Evolutionary conservation across 2,888 invertebrate genomes (phyloP).

Genomic region (Terebella lapidaria): DNA sequence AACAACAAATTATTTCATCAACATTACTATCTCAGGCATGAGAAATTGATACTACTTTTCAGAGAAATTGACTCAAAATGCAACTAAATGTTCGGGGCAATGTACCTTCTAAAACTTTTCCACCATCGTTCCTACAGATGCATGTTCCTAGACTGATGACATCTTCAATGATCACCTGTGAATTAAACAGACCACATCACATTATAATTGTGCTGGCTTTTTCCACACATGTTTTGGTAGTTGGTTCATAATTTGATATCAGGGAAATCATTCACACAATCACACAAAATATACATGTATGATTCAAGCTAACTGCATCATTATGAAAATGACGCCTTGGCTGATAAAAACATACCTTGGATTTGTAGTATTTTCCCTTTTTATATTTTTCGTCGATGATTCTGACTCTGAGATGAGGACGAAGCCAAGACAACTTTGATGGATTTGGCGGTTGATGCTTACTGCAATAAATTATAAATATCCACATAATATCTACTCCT

Average conservation of each 20-base stretch:
- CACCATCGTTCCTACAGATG: constrained; percentile 50
- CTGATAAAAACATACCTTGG: constrained; percentile 29
- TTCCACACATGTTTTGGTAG: too few relatives aligned
- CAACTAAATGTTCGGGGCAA: too few relatives aligned
- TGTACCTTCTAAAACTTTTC: constrained; percentile 43
- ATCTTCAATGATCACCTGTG: constrained; percentile 46
- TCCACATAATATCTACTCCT: too few relatives aligned
- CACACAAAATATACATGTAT: too few relatives aligned
- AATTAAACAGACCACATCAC: background rate
- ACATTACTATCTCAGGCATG: background rate
- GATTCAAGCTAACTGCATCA: too few relatives aligned
- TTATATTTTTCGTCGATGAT: constrained; percentile 49
- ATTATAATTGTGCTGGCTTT: background rate
- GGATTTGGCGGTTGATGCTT: too few relatives aligned
- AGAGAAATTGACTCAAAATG: background rate
- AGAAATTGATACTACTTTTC: background rate
- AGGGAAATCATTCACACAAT: too few relatives aligned
- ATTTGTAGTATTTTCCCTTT: constrained; percentile 45
- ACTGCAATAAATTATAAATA: too few relatives aligned
- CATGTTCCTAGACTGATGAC: constrained; percentile 40
- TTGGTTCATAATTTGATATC: too few relatives aligned
- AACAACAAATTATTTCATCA: background rate
- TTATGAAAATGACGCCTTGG: too few relatives aligned
- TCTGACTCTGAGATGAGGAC: constrained; percentile 48
- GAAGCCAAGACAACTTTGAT: constrained; percentile 44